Evolutionary conservation across 2,113 vertebrate species (phyloP).

Genomic region (Hydrolagus affinis): DNA sequence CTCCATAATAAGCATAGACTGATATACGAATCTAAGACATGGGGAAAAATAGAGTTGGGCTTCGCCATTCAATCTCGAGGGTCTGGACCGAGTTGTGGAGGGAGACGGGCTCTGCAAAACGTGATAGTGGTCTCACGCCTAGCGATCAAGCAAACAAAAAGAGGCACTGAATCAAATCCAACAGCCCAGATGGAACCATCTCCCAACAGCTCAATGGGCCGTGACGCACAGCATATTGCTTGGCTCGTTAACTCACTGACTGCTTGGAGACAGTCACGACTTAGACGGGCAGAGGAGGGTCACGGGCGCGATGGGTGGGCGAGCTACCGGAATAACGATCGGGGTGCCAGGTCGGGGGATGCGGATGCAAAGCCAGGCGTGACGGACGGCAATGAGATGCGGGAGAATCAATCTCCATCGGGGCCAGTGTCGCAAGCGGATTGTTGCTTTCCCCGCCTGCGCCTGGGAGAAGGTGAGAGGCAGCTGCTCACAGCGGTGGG

Average conservation of each 20-base stretch:
- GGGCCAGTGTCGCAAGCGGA: not conserved
- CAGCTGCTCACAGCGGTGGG: not conserved
- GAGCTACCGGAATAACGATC: not conserved
- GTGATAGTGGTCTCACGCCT: not conserved
- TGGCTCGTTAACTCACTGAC: not conserved
- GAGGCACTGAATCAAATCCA: not conserved
- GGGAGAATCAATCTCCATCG: not conserved
- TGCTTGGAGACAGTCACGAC: not conserved
- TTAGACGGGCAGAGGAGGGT: not conserved
- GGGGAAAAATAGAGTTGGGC: too few relatives aligned
- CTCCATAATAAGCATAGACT: too few relatives aligned
- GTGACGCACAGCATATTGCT: not conserved
- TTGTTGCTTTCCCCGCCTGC: not conserved
- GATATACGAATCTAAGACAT: too few relatives aligned
- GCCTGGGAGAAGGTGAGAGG: not conserved
- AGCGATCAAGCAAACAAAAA: not conserved
- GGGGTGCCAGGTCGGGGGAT: not conserved
- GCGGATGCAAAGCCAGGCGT: not conserved
- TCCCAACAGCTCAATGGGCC: not conserved
- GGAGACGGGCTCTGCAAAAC: not conserved
- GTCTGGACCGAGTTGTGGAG: not conserved
- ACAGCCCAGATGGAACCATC: not conserved
- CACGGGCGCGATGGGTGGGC: not conserved
- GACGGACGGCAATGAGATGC: not conserved
- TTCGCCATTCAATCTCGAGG: too few relatives aligned